These are phyloP conservation scores for Listrodromus nycthemerus DNA, from an alignment of 2,888 invertebrate genomes.

Conservation along the genomic window DNA sequence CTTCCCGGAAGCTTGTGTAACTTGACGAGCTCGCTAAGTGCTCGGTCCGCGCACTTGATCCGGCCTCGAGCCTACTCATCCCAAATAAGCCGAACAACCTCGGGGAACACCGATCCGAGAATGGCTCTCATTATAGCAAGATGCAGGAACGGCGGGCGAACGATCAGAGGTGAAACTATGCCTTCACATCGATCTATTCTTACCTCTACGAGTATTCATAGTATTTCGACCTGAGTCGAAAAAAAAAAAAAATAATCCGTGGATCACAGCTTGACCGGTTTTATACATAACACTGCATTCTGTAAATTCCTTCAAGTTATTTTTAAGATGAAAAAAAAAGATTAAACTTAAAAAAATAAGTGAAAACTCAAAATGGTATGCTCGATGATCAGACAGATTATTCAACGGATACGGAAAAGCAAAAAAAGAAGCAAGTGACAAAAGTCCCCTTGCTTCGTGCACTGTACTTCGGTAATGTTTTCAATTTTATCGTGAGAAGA, in stretches of 20 bases:
- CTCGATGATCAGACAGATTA: too few species aligned
- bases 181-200: neutral
- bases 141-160: neutral
- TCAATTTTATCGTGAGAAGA: conserved; percentile 3
- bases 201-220: neutral
- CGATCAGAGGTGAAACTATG: conserved; percentile 37
- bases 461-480: neutral
- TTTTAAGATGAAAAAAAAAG: too few species aligned
- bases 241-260: too few species aligned
- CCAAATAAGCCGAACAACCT: conserved; percentile 52
- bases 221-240: too few species aligned
- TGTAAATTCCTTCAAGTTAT: too few species aligned
- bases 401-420: neutral
- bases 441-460: neutral
- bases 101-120: conserved; percentile 46
- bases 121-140: conserved; percentile 22
- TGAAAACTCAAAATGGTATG: too few species aligned
- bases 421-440: neutral
- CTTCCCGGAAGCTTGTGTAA: conserved; percentile 54
- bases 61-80: conserved; percentile 59
- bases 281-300: too few species aligned
- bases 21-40: conserved; percentile 66
- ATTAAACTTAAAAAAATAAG: too few species aligned
- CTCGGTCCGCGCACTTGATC: conserved; percentile 54
- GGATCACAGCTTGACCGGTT: too few species aligned